Evolutionary conservation across 1,140 invertebrate species (phyloP), one percentile per base, ranked within the genome.

Genomic region (Scaptomyza hsui): DNA sequence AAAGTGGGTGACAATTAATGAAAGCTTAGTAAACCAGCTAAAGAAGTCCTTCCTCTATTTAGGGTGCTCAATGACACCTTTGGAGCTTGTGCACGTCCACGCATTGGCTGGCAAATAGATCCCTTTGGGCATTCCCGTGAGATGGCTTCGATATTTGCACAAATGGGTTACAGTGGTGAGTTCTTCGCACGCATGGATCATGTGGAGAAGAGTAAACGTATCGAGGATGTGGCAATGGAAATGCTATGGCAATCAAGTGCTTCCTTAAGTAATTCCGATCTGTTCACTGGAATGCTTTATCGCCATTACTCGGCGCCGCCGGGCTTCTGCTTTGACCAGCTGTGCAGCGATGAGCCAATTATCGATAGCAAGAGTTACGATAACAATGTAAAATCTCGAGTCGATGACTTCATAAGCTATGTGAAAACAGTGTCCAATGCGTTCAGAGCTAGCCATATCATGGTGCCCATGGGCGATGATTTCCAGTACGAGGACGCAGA

Each of bases 381-480:
- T 59, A 96, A 95, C 74, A 97, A 97, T 79, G 94, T 96, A 0
- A 93, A 94, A 1, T 52, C 76, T n/a, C 93, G 92, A 92, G 95
- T 96, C 6, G 63, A 92, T 16, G 78, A 91, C 15, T 95, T 96
- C 78, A 75, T 95, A 19, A 89, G 91, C 10, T 94, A 94, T 78
- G 49, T 88, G 5, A 59, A 90, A 51, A 90, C 90, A 13, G 93
- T 95, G 92, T 90, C 93, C 0, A 70, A 91, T 39, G 88, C 89
- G 1, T 96, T 95, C 82, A 90, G 91, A 26, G 94, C 94, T 0
- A 95, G 95, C 77, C 95, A 98, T 89, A 92, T 98, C 4, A 93
- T 98, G 62, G 92, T 98, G 45, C 97, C 97, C 2, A 99, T 99
- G 97, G 98, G 98, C 0, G 95, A 95, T 71, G 98, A 99, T 92